Conservation (phyloP, 2,888 invertebrate species). For the Philhelius pedissequus region DNA sequence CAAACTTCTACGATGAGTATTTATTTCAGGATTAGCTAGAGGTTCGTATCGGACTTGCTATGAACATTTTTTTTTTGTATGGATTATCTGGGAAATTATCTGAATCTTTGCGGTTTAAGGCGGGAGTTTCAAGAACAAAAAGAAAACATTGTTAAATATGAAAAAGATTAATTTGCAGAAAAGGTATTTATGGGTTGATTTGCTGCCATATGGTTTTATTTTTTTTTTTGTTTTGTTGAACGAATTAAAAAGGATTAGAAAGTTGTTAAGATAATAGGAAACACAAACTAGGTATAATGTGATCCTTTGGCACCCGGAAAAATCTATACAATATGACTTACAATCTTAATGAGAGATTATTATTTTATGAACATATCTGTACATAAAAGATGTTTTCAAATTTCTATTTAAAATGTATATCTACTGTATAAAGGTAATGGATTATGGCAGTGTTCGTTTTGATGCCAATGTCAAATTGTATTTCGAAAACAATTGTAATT, state of each 20-base stretch:
- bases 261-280: neutral
- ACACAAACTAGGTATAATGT: too few relatives aligned
- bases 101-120: slow-evolving; percentile 49
- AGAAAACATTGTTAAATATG: slow-evolving; percentile 16
- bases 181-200: neutral
- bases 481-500: neutral
- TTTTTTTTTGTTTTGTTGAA: neutral
- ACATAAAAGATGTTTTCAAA: neutral
- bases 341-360: slow-evolving; percentile 4
- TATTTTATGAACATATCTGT: neutral
- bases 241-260: neutral
- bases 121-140: slow-evolving; percentile 23
- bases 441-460: neutral
- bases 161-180: slow-evolving; percentile 19
- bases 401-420: neutral
- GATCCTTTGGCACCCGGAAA: neutral
- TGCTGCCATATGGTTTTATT: neutral
- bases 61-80: neutral
- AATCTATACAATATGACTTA: neutral
- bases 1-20: too few relatives aligned
- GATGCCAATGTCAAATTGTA: neutral
- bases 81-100: slow-evolving; percentile 50
- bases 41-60: neutral
- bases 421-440: neutral
- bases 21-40: neutral